Evolutionary conservation across 2,888 invertebrate species (phyloP).

Genomic region (Chrysolina haemoptera): DNA sequence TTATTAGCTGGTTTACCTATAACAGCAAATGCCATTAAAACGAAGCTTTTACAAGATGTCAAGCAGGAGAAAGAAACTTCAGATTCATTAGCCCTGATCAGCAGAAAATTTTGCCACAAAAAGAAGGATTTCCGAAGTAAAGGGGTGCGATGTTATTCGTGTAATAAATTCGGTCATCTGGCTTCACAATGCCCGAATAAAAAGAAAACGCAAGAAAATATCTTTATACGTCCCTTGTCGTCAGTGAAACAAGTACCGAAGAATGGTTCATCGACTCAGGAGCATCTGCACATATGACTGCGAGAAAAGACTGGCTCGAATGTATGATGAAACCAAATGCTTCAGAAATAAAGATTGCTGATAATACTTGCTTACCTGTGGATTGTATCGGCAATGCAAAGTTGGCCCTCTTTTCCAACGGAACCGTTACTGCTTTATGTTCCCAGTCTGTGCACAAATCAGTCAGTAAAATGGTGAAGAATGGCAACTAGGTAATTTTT

Average conservation of each 20-base stretch:
- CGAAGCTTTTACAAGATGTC: not conserved
- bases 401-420: not conserved
- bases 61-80: not conserved
- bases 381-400: not conserved
- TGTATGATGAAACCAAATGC: not conserved
- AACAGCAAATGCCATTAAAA: constrained; percentile 10
- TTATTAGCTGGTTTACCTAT: constrained; percentile 1
- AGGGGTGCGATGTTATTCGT: constrained; percentile 2
- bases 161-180: not conserved
- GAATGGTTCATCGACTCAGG: constrained; percentile 1
- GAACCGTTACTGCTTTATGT: not conserved
- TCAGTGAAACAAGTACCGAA: not conserved
- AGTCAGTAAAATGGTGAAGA: not conserved
- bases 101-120: not conserved
- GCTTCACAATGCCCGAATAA: not conserved
- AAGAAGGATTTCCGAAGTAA: not conserved
- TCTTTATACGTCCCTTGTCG: not conserved
- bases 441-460: not conserved
- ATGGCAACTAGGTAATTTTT: too few relatives aligned
- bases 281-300: not conserved
- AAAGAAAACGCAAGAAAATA: not conserved
- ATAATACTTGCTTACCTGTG: not conserved
- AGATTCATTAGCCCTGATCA: not conserved
- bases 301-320: not conserved
- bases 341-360: not conserved